A percentile compares a stretch with the other conserved stretches of the same genome.
These are phyloP conservation scores for Turritopsis dohrnii DNA, from an alignment of 30 jellyfish, hydroid and myxozoan species.

Conservation along the genomic window DNA sequence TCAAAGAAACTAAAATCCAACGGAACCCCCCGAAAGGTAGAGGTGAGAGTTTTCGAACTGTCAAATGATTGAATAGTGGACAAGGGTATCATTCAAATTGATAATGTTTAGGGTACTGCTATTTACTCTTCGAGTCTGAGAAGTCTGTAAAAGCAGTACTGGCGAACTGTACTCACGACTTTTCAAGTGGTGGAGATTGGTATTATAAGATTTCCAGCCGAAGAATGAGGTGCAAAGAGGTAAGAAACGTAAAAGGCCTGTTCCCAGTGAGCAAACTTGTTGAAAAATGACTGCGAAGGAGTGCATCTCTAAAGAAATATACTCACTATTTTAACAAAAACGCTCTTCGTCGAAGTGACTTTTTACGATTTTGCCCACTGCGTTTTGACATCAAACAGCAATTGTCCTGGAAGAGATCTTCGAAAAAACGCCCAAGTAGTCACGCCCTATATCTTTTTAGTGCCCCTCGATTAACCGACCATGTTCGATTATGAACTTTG, in stretches of 20 bases:
- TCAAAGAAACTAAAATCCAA: conserved; percentile 67
- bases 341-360: neutral
- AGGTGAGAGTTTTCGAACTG: neutral
- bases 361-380: neutral
- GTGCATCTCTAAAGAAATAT: neutral
- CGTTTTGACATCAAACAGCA: neutral
- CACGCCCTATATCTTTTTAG: too few relatives aligned
- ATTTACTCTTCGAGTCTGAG: conserved; percentile 85
- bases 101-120: conserved; percentile 62
- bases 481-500: too few relatives aligned
- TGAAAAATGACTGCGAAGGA: neutral
- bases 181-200: conserved; percentile 94
- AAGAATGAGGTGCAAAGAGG: conserved; percentile 92
- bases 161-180: conserved; percentile 91
- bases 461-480: too few relatives aligned
- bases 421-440: too few relatives aligned
- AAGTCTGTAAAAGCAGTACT: conserved; percentile 84
- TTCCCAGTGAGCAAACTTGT: neutral
- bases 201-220: conserved; percentile 86
- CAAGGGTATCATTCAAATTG: neutral
- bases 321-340: neutral
- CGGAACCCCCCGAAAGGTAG: conserved; percentile 93
- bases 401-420: too few relatives aligned
- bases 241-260: neutral
- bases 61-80: neutral